These are phyloP conservation scores for Scalopus aquaticus DNA, from an alignment of 2,113 vertebrate genomes.

Conservation along the genomic window DNA sequence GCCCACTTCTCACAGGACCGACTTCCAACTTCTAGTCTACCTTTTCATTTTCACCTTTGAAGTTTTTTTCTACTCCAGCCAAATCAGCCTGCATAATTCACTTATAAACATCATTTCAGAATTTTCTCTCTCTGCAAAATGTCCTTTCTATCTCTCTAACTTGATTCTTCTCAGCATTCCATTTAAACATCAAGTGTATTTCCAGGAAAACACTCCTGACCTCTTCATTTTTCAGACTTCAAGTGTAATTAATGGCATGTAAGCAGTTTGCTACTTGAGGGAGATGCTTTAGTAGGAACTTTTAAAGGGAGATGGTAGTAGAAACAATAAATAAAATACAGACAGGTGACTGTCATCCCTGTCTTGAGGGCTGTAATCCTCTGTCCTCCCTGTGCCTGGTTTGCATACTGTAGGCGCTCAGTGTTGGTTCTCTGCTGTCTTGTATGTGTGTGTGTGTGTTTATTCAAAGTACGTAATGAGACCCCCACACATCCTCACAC, in stretches of 20 bases:
- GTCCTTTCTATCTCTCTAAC: not conserved
- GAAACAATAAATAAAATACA: not conserved
- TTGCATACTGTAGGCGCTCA: accelerated
- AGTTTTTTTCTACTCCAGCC: not conserved
- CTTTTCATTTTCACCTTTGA: not conserved
- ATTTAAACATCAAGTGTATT: not conserved
- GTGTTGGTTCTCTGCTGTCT: accelerated
- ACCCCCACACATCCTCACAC: not conserved
- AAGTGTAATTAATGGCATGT: not conserved
- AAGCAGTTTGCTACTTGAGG: not conserved
- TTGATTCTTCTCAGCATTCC: not conserved
- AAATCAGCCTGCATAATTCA: not conserved
- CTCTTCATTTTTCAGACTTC: not conserved
- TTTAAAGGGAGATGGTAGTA: not conserved
- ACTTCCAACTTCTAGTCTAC: not conserved
- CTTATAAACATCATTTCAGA: not conserved
- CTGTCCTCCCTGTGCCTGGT: not conserved
- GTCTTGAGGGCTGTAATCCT: not conserved
- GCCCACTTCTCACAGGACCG: not conserved
- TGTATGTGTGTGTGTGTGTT: accelerated
- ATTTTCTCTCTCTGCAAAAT: not conserved
- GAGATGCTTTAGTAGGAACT: not conserved
- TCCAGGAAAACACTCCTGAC: not conserved
- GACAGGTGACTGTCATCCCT: accelerated
- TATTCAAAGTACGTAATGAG: not conserved